Conservation (phyloP, 2,797 vertebrate species). For the Anguilla marmorata region DNA sequence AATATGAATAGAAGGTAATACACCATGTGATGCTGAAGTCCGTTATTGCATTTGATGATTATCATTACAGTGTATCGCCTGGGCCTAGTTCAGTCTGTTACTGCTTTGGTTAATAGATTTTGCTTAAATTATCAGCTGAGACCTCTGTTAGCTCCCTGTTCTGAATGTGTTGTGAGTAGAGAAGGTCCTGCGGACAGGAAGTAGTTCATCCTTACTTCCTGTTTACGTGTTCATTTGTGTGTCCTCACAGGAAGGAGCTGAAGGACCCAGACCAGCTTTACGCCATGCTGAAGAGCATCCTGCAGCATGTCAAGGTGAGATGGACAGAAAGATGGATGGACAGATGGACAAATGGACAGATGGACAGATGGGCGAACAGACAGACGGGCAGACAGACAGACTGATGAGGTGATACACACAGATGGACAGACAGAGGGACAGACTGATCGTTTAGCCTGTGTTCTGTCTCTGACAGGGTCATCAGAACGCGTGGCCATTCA, state of each 20-base stretch:
- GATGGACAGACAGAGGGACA: background rate
- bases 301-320: constrained; percentile 95
- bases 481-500: constrained; percentile 98
- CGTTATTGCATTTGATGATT: too few species aligned
- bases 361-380: background rate
- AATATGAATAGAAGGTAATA: too few species aligned
- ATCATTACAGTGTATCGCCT: too few species aligned
- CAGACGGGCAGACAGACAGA: constrained; percentile 38
- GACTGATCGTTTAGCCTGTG: background rate
- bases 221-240: background rate
- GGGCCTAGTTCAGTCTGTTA: background rate
- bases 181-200: background rate
- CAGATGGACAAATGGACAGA: background rate
- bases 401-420: too few species aligned
- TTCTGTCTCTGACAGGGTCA: constrained; percentile 81
- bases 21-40: too few species aligned
- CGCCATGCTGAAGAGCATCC: constrained; percentile 90
- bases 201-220: background rate
- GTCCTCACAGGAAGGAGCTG: constrained; percentile 85
- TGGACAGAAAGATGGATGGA: background rate
- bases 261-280: constrained; percentile 97
- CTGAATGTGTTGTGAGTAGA: background rate
- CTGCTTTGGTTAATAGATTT: background rate
- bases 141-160: background rate
- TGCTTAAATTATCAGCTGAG: background rate